A percentile compares a stretch with the other conserved stretches of the same genome.
Conservation (phyloP, 2,113 vertebrate species). For the Xenopus borealis region DNA sequence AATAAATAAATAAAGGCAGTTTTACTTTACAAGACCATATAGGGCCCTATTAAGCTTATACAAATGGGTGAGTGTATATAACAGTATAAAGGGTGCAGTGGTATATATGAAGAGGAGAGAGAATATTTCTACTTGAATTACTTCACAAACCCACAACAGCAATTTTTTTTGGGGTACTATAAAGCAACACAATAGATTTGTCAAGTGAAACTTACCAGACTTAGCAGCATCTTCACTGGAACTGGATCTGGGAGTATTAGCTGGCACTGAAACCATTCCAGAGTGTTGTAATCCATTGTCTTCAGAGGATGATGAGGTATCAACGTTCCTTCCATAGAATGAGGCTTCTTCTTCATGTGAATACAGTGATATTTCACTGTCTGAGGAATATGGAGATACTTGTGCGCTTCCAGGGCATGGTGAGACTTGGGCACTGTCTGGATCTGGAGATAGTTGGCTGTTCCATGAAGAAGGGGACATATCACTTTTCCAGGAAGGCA, state of each 20-base stretch:
- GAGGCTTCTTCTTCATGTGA: background rate
- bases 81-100: no score
- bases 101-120: no score
- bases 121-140: no score
- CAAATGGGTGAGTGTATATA: no score
- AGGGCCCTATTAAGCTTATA: no score
- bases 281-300: background rate
- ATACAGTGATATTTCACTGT: background rate
- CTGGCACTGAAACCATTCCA: background rate
- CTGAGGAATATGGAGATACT: background rate
- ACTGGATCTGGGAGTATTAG: background rate
- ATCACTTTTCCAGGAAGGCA: background rate
- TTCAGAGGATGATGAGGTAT: background rate
- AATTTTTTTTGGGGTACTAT: no score
- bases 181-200: no score
- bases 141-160: no score
- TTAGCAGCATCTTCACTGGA: background rate
- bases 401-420: background rate
- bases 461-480: background rate
- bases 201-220: slow-evolving; percentile 13
- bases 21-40: no score
- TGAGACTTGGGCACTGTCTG: background rate
- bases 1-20: no score
- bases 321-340: background rate
- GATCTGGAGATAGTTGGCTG: background rate